Evolutionary conservation across 53 echinoderm and acorn worm species (phyloP).

Genomic region (Pentamera pediparva): DNA sequence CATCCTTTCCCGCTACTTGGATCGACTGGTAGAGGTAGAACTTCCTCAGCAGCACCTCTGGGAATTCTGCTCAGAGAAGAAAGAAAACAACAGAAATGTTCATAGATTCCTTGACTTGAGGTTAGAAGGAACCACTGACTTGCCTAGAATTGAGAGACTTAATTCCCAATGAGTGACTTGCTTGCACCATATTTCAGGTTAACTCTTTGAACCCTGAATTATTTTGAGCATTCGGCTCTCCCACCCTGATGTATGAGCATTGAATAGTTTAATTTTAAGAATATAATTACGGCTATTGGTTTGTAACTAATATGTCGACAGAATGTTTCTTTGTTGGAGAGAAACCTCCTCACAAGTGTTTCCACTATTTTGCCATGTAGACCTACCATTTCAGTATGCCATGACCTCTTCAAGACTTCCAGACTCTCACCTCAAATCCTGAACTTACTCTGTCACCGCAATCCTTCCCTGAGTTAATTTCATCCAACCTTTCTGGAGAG

Average conservation of each 20-base stretch:
- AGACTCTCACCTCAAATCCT: neutral
- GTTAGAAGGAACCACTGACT: neutral
- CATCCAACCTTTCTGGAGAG: no score
- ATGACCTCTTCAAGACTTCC: no score
- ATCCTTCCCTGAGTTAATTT: neutral
- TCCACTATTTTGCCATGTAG: no score
- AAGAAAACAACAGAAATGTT: neutral
- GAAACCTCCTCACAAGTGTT: neutral
- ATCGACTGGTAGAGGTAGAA: constrained; percentile 5
- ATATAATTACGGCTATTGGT: no score
- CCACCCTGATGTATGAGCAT: no score
- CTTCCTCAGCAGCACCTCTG: constrained; percentile 11
- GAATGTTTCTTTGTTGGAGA: no score
- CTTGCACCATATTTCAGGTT: neutral
- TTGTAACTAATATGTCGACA: no score
- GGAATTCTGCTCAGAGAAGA: neutral
- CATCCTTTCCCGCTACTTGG: neutral
- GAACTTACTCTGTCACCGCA: no score
- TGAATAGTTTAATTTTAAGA: no score
- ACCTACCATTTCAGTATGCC: no score
- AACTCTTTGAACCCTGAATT: neutral
- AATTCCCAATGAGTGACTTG: neutral
- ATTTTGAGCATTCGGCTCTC: no score
- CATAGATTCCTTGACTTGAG: neutral
- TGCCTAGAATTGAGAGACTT: neutral